A percentile compares a stretch with the other conserved stretches of the same genome.
phyloP scores from a whole-genome alignment of 1,140 invertebrate genomes.

The Grapholita molesta region DNA sequence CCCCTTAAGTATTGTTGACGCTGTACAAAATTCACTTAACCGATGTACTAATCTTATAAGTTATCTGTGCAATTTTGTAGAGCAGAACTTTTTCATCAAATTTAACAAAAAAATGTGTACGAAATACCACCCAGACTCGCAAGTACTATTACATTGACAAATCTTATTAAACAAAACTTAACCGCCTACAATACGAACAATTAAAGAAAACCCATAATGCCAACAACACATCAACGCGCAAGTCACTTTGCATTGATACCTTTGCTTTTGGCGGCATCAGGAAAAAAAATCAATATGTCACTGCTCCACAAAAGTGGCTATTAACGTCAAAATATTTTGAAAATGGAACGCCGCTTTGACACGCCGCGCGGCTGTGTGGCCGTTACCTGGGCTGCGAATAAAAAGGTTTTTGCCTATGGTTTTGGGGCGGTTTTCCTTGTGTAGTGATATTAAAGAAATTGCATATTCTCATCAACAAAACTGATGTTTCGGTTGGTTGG shows the following conservation, averaged over 20 bases:
- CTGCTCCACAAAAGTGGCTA: slow-evolving; percentile 16
- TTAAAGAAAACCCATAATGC: slow-evolving; percentile 1
- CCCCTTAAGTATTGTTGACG: background rate
- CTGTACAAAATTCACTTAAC: background rate
- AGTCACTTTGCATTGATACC: slow-evolving; percentile 23
- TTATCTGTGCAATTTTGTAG: background rate
- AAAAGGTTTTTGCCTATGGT: background rate
- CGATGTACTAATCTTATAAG: background rate
- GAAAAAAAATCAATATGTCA: slow-evolving; percentile 22
- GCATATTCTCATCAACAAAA: background rate
- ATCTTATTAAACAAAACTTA: slow-evolving; percentile 16
- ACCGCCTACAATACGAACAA: slow-evolving; percentile 1
- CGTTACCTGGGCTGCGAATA: slow-evolving; percentile 10
- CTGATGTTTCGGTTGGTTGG: background rate
- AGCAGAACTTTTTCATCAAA: background rate
- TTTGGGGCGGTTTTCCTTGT: background rate
- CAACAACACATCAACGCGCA: slow-evolving; percentile 12
- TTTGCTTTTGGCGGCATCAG: background rate
- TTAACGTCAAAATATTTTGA: slow-evolving; percentile 60
- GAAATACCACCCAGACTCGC: background rate
- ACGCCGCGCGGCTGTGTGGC: background rate
- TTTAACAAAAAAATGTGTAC: background rate
- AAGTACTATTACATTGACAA: slow-evolving; percentile 1
- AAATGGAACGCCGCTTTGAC: slow-evolving; percentile 24
- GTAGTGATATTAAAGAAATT: background rate